phyloP scores from a whole-genome alignment of 2,113 vertebrate species.

The Tenebrosternarchus preto region DNA sequence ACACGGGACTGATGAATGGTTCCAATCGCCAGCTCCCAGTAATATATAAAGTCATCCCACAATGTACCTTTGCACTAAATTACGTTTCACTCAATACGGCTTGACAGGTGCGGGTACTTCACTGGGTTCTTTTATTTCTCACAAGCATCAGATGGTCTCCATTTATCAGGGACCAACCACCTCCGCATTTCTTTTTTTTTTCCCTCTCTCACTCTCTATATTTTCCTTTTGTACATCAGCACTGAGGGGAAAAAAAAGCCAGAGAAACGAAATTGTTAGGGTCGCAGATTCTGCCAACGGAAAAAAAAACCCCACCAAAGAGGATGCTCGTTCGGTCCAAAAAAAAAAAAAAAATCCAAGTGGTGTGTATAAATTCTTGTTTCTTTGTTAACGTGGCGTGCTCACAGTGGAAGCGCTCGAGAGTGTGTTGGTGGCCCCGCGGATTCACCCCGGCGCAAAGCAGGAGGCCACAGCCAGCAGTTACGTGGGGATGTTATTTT shows the following conservation, averaged over 20 bases:
- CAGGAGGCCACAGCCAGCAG: conserved; percentile 40
- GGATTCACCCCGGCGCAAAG: conserved; percentile 40
- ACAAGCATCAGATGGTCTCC: conserved; percentile 59
- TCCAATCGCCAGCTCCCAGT: conserved; percentile 55
- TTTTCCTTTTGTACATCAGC: conserved; percentile 39
- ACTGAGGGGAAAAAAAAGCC: neutral
- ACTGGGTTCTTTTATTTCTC: conserved; percentile 58
- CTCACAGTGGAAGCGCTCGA: conserved; percentile 8
- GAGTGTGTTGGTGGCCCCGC: conserved; percentile 39
- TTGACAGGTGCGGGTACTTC: conserved; percentile 62
- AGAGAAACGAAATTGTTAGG: conserved; percentile 48
- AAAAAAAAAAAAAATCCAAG: conserved; percentile 1
- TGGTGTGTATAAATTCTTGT: conserved; percentile 37
- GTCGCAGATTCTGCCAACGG: conserved; percentile 25
- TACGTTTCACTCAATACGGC: conserved; percentile 60
- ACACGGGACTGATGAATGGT: conserved; percentile 57
- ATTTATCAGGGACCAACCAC: conserved; percentile 60
- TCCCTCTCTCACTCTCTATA: conserved; percentile 21
- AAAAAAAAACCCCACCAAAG: conserved; percentile 37
- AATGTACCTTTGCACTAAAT: conserved; percentile 57
- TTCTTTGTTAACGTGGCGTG: conserved; percentile 34
- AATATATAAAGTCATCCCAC: conserved; percentile 59
- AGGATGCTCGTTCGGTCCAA: conserved; percentile 13
- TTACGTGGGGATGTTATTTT: conserved; percentile 61
- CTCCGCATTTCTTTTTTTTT: conserved; percentile 46